Base-by-base conservation (phyloP, 2,797 vertebrate species). In the Geotrypetes seraphini region DNA sequence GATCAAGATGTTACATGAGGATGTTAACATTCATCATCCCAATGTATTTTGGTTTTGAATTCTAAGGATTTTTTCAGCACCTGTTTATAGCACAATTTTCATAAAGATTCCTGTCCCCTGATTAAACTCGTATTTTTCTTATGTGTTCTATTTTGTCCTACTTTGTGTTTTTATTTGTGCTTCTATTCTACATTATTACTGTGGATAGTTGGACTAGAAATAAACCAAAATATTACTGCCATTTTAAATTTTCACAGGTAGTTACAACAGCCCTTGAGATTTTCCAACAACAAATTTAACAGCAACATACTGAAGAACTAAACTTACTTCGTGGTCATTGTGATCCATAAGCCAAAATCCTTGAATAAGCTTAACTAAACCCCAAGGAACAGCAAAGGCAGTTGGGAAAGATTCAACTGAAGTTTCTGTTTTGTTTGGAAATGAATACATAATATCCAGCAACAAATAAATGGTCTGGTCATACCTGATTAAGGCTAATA, bases 341-440 rank as follows among this genome's bases (percentile, higher is more conserved):
- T 96, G 94, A 67, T 97, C 95, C 43, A 97, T 77, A 31, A 96
- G 80, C 95, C 95, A 98, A 57, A 95, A 86, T 5, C 92, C 94
- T 72, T 85, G 89, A 33, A 95, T 81, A 31, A 96, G 76, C 47
- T 95, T 96, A 33, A 97, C 84, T 11, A 97, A 74, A 22, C 91
- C 88, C 39, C 89, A 76, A 4, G 94, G 89, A 34, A 98, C 76
- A 20, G 87, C 82, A 73, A 98, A 97, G 7, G 86, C 84, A 14
- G 88, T 85, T 47, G 92, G 89, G 50, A 97, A 98, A 28, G 92
- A 94, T 27, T 84, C 87, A 10, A 97, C 62, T 3, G 71, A 85
- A 11, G 81, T 72, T 8, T 84, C 87, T 2, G 69, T 79, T 65
- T 91, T 95, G 63, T 88, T 88, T 7, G 86, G 86, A 52, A 83